A percentile compares a stretch with the other conserved stretches of the same genome.
Evolutionary conservation across 2,888 invertebrate species (phyloP).

Genomic region (Agrypnus murinus): DNA sequence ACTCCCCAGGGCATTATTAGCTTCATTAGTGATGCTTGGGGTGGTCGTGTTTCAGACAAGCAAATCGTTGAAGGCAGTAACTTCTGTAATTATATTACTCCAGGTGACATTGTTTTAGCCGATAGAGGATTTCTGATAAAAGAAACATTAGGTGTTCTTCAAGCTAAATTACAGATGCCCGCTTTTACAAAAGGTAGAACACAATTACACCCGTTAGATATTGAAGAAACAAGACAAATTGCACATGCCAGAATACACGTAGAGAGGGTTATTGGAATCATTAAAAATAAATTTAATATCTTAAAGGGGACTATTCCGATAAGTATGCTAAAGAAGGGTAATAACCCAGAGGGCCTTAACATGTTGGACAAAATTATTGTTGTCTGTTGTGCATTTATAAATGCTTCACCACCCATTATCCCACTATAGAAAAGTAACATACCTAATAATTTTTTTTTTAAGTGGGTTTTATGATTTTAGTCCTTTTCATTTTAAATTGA

Average conservation of each 20-base stretch:
- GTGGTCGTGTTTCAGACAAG: constrained; percentile 10
- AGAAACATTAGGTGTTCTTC: background rate
- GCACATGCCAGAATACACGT: constrained; percentile 1
- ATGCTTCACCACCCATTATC: too few species aligned
- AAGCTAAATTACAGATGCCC: constrained; percentile 1
- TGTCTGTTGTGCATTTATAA: too few species aligned
- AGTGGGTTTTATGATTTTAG: too few species aligned
- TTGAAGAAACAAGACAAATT: constrained; percentile 15
- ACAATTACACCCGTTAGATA: constrained; percentile 1
- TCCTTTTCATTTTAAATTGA: too few species aligned
- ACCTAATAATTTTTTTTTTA: too few species aligned
- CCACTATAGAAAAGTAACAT: too few species aligned
- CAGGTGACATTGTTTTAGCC: constrained; percentile 17
- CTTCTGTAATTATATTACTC: background rate
- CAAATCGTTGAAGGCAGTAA: constrained; percentile 8
- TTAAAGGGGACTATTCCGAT: background rate
- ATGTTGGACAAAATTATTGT: too few species aligned
- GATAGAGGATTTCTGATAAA: constrained; percentile 10
- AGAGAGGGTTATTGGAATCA: background rate
- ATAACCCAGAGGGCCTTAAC: too few species aligned
- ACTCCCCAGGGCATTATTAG: background rate
- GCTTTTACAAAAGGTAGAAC: constrained; percentile 17
- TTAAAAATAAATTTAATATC: background rate
- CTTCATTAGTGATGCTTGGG: constrained; percentile 16
- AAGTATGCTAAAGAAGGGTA: too few species aligned